Percentiles rank a stretch among this genome's conserved stretches.
Evolutionary conservation across 2,888 invertebrate species (phyloP).

Genomic region (Acanthopleura granulata): DNA sequence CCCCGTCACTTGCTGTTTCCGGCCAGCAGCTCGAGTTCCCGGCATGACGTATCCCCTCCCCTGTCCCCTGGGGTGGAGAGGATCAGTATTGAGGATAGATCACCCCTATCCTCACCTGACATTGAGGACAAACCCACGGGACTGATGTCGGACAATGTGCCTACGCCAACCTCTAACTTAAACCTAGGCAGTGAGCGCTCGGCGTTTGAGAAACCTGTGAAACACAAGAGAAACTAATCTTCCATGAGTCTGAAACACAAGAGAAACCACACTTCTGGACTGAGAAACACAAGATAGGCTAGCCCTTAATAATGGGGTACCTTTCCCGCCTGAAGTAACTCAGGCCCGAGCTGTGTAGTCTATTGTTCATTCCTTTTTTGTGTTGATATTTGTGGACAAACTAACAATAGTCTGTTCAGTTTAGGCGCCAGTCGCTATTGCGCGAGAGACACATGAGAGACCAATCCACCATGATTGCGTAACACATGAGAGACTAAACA

Average conservation of each 20-base stretch:
- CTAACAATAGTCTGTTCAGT: no score
- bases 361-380: no score
- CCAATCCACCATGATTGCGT: no score
- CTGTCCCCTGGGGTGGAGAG: not conserved
- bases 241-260: not conserved
- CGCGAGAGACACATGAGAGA: no score
- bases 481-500: no score
- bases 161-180: not conserved
- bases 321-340: no score
- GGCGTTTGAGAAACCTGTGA: not conserved
- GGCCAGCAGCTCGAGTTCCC: not conserved
- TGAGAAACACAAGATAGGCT: no score
- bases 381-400: no score
- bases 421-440: no score
- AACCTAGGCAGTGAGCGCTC: constrained; percentile 3
- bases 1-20: constrained; percentile 1
- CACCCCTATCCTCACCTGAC: not conserved
- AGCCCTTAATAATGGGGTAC: no score
- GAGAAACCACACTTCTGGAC: not conserved
- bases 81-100: not conserved
- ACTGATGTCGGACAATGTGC: not conserved
- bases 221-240: not conserved
- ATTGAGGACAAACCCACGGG: not conserved
- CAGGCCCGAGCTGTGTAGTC: no score
- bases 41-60: not conserved